Base-by-base conservation (phyloP, 2,113 vertebrate species). In the Gyps fulvus region DNA sequence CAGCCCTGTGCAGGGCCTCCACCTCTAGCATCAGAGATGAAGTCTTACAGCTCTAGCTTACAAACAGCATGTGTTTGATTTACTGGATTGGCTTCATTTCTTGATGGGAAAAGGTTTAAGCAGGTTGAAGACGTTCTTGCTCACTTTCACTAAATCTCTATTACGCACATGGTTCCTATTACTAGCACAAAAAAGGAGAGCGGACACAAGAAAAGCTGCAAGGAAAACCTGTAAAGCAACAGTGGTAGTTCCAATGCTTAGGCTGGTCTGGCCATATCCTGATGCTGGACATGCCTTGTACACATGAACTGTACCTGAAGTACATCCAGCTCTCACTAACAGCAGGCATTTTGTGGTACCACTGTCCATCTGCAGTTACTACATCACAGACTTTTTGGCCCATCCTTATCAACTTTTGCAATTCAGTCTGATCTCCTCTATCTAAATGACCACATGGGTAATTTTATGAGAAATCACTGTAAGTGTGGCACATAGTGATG, bases 391-490 rank as follows among this genome's bases (percentile, higher is more conserved):
- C 38, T 50, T 71, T 42, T 32, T 31, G 13, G 54, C 20, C n/a
- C 27, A 4, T 20, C 26, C 13, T 79, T 76, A 80, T 40, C 70
- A 78, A 14, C 11, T 18, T 87, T 9, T 62, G 59, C 50, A 66
- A 59, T 55, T 77, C 63, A 52, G 20, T 42, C 50, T 87, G 59
- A 66, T 55, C 26, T 84, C 42, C 63, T 89, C 67, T 26, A 12
- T 26, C 34, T 52, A 42, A 78, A 49, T 18, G 13, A 59, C 25
- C 13, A 23, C 3, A 76, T 2, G 1, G 22, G 29, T 22, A 76
- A 57, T 76, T 80, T 83, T 59, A 31, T 81, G 74, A 87, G 83
- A 96, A 90, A 85, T 83, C 32, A 89, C 49, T 82, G 26, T 86
- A 81, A 83, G 65, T 10, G 11, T 23, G 21, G 16, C 50, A 54